Conservation (phyloP, 2,888 invertebrate genomes). For the Halocaridina rubra region DNA sequence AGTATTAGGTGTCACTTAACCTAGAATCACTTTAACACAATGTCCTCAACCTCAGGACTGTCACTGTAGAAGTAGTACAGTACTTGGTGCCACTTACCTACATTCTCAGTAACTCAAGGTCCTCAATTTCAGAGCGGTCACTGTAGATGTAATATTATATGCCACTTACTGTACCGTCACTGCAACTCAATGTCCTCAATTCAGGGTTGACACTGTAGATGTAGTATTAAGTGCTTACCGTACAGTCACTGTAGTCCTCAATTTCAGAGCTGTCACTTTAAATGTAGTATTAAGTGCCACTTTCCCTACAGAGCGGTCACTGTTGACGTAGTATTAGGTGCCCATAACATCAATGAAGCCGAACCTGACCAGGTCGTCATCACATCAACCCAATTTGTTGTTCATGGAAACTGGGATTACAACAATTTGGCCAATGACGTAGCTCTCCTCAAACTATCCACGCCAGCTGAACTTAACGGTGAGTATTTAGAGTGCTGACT, state of each 20-base stretch:
- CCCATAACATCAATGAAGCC: constrained; percentile 39
- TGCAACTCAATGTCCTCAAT: not conserved
- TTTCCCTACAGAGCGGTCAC: not conserved
- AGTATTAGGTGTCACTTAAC: constrained; percentile 41
- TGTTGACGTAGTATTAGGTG: constrained; percentile 51
- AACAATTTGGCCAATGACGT: constrained; percentile 25
- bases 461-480: not conserved
- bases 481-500: no score
- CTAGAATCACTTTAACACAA: not conserved
- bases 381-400: not conserved
- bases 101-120: no score
- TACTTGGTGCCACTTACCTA: no score
- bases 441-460: constrained; percentile 25
- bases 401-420: constrained; percentile 20
- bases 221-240: no score
- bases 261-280: not conserved
- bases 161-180: not conserved
- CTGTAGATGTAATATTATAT: not conserved
- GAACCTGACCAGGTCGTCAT: constrained; percentile 23
- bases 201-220: no score
- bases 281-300: not conserved
- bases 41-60: no score
- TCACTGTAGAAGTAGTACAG: no score
- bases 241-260: no score
- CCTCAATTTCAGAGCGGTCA: no score